Evolutionary conservation across 2,113 vertebrate genomes (phyloP).

Genomic region (Colius striatus): DNA sequence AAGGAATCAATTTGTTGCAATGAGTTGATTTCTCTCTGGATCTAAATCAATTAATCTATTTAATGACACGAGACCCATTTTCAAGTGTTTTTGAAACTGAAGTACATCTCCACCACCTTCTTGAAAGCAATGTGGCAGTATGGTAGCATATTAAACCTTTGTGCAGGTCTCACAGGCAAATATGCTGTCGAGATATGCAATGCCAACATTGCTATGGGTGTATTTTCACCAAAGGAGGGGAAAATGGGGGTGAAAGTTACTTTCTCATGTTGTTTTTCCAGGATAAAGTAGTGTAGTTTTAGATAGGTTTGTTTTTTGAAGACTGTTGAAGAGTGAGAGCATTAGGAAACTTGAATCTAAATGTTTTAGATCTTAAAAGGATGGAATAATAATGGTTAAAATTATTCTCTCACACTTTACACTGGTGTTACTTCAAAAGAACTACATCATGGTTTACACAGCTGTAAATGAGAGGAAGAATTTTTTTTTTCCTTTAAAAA

Average conservation of each 20-base stretch:
- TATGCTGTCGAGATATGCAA: background rate
- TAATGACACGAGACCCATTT: background rate
- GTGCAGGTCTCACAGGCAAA: background rate
- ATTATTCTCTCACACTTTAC: background rate
- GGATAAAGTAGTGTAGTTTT: background rate
- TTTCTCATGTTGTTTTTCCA: background rate
- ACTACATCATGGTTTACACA: background rate
- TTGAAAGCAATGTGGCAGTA: background rate
- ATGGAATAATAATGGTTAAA: background rate
- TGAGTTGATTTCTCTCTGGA: background rate
- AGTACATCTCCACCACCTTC: background rate
- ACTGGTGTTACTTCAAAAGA: background rate
- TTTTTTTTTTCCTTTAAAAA: background rate
- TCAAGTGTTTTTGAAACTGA: background rate
- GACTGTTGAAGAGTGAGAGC: background rate
- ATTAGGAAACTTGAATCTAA: background rate
- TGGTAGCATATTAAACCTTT: background rate
- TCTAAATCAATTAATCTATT: background rate
- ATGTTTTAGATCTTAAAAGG: background rate
- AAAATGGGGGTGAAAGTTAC: background rate
- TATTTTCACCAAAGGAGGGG: background rate
- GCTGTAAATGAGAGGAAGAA: background rate
- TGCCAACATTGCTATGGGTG: fast-evolving
- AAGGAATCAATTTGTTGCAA: background rate
- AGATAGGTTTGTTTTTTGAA: background rate